Conservation (phyloP, 2,113 vertebrate species). For the Rhinichthys klamathensis region DNA sequence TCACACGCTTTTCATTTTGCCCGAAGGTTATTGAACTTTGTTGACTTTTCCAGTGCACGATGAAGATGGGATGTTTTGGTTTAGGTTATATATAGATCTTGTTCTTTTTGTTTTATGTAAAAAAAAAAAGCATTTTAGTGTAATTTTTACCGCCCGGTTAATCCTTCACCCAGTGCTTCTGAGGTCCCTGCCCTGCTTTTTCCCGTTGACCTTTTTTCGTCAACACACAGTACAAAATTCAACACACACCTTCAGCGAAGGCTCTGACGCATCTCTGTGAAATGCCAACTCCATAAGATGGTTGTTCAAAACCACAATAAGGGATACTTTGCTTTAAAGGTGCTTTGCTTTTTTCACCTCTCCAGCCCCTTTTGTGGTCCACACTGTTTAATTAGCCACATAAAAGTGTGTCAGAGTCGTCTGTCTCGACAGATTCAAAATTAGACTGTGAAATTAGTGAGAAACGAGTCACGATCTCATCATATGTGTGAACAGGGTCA, state of each 20-base stretch:
- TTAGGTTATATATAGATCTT: not conserved
- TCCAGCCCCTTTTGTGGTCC: not conserved
- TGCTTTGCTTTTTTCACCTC: slow-evolving; percentile 47
- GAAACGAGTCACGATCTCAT: slow-evolving; percentile 34
- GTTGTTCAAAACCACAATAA: slow-evolving; percentile 7
- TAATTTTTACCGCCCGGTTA: not conserved
- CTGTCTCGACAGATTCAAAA: slow-evolving; percentile 46
- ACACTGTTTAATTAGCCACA: slow-evolving; percentile 44
- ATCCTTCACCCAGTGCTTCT: not conserved
- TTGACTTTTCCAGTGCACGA: slow-evolving; percentile 1
- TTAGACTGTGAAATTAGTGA: slow-evolving; percentile 43
- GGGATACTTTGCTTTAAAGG: not conserved
- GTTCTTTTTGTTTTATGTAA: not conserved
- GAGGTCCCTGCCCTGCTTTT: not conserved
- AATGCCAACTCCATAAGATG: slow-evolving; percentile 39
- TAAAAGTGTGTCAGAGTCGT: slow-evolving; percentile 46
- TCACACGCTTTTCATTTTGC: slow-evolving; percentile 27
- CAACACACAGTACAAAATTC: not conserved
- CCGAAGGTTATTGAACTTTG: slow-evolving; percentile 19
- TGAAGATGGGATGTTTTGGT: not conserved
- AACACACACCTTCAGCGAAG: not conserved
- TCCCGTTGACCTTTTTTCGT: not conserved
- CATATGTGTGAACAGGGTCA: slow-evolving; percentile 25
- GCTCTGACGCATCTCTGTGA: slow-evolving; percentile 23
- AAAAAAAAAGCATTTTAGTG: not conserved